Conservation (phyloP, 1,140 invertebrate species). For the Xylocopa sonorina region DNA sequence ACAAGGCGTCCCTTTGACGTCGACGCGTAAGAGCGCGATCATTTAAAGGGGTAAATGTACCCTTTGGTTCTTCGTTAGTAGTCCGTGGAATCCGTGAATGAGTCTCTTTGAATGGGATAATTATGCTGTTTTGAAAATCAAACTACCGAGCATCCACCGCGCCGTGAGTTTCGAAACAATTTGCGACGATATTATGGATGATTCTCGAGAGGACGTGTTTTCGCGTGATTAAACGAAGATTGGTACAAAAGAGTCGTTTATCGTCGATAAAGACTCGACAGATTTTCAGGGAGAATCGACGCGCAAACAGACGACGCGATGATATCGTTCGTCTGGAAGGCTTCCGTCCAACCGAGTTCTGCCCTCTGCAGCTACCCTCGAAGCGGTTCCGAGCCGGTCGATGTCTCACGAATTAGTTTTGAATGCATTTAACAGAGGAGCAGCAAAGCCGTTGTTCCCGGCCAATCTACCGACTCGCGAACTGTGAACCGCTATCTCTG, state of each 20-base stretch:
- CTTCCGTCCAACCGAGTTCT: background rate
- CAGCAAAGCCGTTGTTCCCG: background rate
- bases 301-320: background rate
- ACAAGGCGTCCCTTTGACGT: no score
- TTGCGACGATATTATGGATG: background rate
- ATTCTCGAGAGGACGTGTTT: background rate
- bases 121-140: background rate
- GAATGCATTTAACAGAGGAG: background rate
- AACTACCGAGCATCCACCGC: background rate
- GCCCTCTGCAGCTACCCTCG: background rate
- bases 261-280: background rate
- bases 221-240: background rate
- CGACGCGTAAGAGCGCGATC: no score
- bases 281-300: slow-evolving; percentile 1
- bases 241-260: background rate
- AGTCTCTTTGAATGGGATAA: background rate
- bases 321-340: background rate
- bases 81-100: slow-evolving; percentile 20
- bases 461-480: background rate
- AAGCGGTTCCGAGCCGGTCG: background rate
- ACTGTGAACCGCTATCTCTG: slow-evolving; percentile 6
- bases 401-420: slow-evolving; percentile 10
- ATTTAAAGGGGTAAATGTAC: no score
- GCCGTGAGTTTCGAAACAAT: background rate
- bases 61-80: no score